A percentile compares a stretch with the other conserved stretches of the same genome.
Evolutionary conservation across 2,113 vertebrate species (phyloP).

Genomic region (Python bivittatus): DNA sequence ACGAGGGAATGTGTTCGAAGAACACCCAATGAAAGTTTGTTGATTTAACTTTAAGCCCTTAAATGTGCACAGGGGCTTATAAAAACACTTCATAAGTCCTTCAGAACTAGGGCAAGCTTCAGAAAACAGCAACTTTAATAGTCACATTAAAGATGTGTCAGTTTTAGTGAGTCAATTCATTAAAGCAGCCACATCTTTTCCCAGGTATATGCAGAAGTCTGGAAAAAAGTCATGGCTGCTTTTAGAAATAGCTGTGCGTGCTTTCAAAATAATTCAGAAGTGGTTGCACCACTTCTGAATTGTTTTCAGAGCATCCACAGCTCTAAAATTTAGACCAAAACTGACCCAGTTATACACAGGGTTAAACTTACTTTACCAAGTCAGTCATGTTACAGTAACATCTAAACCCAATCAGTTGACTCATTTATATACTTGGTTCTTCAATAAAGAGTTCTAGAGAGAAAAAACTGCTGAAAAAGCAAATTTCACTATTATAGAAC

Average conservation of each 20-base stretch:
- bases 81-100: not conserved
- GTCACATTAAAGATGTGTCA: not conserved
- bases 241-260: not conserved
- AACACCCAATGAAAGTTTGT: not conserved
- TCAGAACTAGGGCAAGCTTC: not conserved
- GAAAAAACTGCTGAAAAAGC: not conserved
- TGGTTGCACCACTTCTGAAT: not conserved
- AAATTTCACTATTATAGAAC: not conserved
- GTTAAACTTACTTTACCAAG: not conserved
- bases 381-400: not conserved
- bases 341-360: not conserved
- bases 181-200: not conserved
- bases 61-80: not conserved
- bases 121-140: not conserved
- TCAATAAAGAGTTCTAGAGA: not conserved
- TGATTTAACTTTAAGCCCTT: not conserved
- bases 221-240: not conserved
- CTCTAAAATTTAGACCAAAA: not conserved
- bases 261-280: not conserved
- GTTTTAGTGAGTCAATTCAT: not conserved
- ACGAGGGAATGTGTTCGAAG: not conserved
- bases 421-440: not conserved
- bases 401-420: not conserved
- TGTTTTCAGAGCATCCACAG: not conserved
- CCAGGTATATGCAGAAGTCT: not conserved